Base-by-base conservation (phyloP, 2,888 invertebrate species). In the Rhorus exstirpatorius region DNA sequence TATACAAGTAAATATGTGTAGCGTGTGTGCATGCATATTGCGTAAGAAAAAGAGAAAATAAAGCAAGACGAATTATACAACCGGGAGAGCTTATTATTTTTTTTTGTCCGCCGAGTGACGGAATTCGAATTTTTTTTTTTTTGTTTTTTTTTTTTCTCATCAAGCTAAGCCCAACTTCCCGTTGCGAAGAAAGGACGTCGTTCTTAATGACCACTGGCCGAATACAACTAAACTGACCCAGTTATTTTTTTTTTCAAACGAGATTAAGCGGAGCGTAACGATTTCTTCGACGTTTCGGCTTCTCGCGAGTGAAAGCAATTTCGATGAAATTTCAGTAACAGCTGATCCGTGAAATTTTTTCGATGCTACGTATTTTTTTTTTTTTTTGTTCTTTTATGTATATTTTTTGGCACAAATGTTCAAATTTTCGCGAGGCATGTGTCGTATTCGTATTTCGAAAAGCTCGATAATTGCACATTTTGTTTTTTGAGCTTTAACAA, bases 261-360 rank as follows among this genome's bases (percentile, higher is more conserved):
- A 60, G 70, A 83, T 76, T 86, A 87, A 87, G 84, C 84, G 82
- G 85, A 86, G 83, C 85, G 79, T 80, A 83, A 82, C 84, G 67
- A 67, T 44, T 81, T 49, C 74, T 72, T 67, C 65, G 67, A 51
- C 79, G 72, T 53, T 21, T 21, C 12, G 53, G 38, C 53, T n/a
- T 78, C 70, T 71, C 46, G 75, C 58, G 78, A 76, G 82, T 83
- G 78, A 81, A 86, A 85, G 83, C 77, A 55, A 65, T 75, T 75
- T 75, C 44, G 41, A 44, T 63, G 63, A 53, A 75, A 65, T 75
- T 53, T 44, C n/a, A n/a, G n/a, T 24, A 61, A 53, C 79, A 60
- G 63, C 71, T 68, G 60, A 60, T 51, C 79, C 49, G 44, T 70
- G 26, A 75, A 76, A 58, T 65, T 49, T 60, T 38, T 41, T 53